Evolutionary conservation across 2,113 vertebrate species (phyloP).

Genomic region (Melospiza melodia): DNA sequence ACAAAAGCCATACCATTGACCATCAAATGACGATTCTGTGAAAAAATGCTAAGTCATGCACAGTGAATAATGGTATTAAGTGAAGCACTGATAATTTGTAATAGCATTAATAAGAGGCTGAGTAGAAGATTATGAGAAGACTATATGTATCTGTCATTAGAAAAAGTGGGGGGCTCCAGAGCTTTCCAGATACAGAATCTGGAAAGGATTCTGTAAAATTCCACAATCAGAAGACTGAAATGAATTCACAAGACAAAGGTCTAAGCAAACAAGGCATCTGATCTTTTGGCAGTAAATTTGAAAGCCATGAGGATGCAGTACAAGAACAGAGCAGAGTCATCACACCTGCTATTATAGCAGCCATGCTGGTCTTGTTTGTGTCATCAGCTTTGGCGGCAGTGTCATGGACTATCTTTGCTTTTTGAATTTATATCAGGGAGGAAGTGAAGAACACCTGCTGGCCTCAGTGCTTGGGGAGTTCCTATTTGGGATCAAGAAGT

Average conservation of each 20-base stretch:
- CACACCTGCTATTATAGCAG: neutral
- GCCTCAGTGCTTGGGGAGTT: neutral
- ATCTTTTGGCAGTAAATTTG: neutral
- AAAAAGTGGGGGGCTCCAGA: neutral
- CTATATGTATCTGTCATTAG: neutral
- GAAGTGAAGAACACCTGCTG: neutral
- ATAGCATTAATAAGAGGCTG: neutral
- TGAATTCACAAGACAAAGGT: neutral
- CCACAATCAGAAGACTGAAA: neutral
- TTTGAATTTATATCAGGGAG: neutral
- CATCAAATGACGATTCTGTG: neutral
- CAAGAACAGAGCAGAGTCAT: neutral
- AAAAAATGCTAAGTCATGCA: neutral
- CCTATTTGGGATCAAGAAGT: neutral
- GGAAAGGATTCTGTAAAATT: neutral
- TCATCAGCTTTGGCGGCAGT: neutral
- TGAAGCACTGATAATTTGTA: neutral
- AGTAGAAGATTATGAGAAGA: neutral
- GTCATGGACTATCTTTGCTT: neutral
- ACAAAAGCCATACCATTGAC: neutral
- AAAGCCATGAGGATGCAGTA: neutral
- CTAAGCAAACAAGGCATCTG: neutral
- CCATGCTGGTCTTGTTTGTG: neutral
- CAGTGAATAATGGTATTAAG: neutral
- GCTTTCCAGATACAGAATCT: neutral